Conservation (phyloP, 2,888 invertebrate genomes). For the Eilema griseolum region DNA sequence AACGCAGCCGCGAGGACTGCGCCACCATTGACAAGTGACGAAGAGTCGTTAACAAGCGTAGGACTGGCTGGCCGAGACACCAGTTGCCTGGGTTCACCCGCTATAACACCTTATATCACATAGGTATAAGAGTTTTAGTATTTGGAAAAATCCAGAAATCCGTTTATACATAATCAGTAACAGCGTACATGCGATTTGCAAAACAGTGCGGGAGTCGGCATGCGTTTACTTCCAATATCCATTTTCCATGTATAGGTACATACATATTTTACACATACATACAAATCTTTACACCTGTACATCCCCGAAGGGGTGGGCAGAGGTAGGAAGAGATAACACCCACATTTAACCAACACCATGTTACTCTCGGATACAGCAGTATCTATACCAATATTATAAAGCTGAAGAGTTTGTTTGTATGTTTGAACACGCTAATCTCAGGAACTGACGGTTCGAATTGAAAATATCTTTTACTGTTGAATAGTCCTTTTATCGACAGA, state of each 20-base stretch:
- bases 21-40: slow-evolving; percentile 91
- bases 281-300: neutral
- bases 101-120: slow-evolving; percentile 47
- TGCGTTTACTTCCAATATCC: neutral
- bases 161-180: neutral
- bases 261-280: neutral
- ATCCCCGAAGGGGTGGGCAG: no score
- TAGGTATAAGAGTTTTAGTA: neutral
- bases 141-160: neutral
- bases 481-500: no score
- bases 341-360: neutral
- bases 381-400: no score
- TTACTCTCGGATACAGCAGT: neutral
- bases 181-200: no score
- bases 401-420: no score
- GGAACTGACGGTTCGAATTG: no score
- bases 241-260: neutral
- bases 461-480: no score
- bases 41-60: slow-evolving; percentile 70
- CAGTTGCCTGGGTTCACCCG: slow-evolving; percentile 75
- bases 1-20: slow-evolving; percentile 93
- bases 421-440: no score
- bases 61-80: slow-evolving; percentile 81
- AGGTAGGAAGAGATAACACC: no score
- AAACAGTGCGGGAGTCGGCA: no score